phyloP scores from a whole-genome alignment of 2,113 vertebrate species.

The Melanocharis versteri region DNA sequence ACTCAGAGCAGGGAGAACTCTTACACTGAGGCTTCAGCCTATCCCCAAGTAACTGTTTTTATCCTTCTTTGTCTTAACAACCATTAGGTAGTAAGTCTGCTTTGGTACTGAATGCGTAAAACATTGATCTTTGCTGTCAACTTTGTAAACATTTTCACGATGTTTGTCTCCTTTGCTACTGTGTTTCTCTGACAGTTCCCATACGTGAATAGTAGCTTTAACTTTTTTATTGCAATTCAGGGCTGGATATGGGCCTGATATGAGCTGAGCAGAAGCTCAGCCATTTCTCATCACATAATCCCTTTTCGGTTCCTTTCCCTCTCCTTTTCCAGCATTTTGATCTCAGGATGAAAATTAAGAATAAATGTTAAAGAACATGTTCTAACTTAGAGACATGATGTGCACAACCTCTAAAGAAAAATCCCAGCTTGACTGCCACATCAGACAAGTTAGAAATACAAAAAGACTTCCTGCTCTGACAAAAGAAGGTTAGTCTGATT shows the following conservation, averaged over 20 bases:
- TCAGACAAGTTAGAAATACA: neutral
- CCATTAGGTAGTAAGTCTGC: neutral
- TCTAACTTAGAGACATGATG: neutral
- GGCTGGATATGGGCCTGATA: neutral
- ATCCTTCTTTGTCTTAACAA: neutral
- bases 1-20: neutral
- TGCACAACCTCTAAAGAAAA: neutral
- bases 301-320: neutral
- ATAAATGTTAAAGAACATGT: neutral
- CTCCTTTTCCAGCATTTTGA: neutral
- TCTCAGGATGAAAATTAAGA: neutral
- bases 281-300: neutral
- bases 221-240: neutral
- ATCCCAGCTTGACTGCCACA: neutral
- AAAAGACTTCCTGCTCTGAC: neutral
- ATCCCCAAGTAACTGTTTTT: neutral
- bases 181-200: neutral
- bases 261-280: neutral
- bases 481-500: neutral
- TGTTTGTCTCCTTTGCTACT: neutral
- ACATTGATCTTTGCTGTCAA: neutral
- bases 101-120: neutral
- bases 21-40: neutral
- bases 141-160: neutral
- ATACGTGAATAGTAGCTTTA: neutral